These are phyloP conservation scores for Philaenus spumarius DNA, from an alignment of 1,140 invertebrate genomes.

Conservation along the genomic window DNA sequence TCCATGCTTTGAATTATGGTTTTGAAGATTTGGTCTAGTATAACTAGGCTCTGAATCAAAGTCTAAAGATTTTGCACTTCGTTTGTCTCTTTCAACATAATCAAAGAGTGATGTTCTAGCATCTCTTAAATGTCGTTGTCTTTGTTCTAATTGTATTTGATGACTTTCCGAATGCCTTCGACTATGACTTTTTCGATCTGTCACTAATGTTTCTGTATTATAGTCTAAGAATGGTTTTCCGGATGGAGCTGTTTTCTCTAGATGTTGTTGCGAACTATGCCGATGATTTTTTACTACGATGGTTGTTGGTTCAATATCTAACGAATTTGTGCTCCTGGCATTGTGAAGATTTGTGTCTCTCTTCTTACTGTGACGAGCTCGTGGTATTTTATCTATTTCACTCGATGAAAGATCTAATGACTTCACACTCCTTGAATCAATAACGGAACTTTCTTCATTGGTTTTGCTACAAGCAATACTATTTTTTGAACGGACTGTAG, in stretches of 20 bases:
- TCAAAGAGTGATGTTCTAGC: slow-evolving; percentile 35
- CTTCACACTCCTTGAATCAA: slow-evolving; percentile 19
- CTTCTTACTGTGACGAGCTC: slow-evolving; percentile 3
- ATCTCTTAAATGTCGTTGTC: slow-evolving; percentile 32
- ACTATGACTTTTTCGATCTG: slow-evolving; percentile 6
- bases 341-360: slow-evolving; percentile 16
- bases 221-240: not conserved
- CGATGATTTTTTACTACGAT: not conserved
- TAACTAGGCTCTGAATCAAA: slow-evolving; percentile 55
- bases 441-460: not conserved
- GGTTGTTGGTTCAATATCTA: slow-evolving; percentile 20
- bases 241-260: not conserved
- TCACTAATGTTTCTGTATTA: slow-evolving; percentile 5
- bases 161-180: slow-evolving; percentile 26
- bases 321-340: slow-evolving; percentile 22
- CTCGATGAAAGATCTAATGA: slow-evolving; percentile 19
- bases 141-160: slow-evolving; percentile 23
- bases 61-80: slow-evolving; percentile 57
- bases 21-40: slow-evolving; percentile 37
- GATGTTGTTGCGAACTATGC: not conserved
- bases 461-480: not conserved
- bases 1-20: slow-evolving; percentile 30
- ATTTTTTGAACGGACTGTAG: slow-evolving; percentile 40
- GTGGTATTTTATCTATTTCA: not conserved
- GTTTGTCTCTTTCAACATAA: slow-evolving; percentile 39